Base-by-base conservation (phyloP, 37 sponge, comb jelly and placozoan genomes). In the Eunapius fragilis region DNA sequence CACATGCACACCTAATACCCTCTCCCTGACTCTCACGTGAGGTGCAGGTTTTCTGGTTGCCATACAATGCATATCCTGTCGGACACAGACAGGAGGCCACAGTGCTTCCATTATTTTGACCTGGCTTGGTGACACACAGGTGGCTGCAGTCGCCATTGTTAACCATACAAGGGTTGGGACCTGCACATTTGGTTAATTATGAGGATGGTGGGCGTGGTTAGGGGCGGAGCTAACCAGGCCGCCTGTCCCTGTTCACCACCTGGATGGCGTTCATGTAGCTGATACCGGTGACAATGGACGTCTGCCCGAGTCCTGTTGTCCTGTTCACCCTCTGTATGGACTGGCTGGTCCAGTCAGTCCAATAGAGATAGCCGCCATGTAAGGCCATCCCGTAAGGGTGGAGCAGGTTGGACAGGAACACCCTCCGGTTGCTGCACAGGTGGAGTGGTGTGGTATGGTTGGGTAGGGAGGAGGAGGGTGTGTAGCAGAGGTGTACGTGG, bases 61-160 rank as follows among this genome's bases (percentile, higher is more conserved):
- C 71, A n/a, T n/a, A n/a, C 37, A 95, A 69, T 31, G 24, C 67
- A 27, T 50, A 74, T 36, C 91, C 93, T 58, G 76, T 74, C 25
- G 82, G 85, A 83, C 96, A 94, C 12, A 22, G 34, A 82, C 93
- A 91, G 25, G 73, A 48, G 0, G 92, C 87, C 31, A 76, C 47
- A 10, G 94, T 67, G 25, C 69, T 58, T 0, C 72, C 84, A 31
- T 31, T 28, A 19, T 68, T 27, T 23, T 30, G 31, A 13, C 74
- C 58, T 19, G 92, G 83, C 22, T 79, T 45, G 0, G 80, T 31
- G 13, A 95, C 67, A 78, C 96, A 95, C 22, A 90, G 31, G 71
- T 90, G 91, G 72, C 96, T 95, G 79, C 96, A 95, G 2, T 84
- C 83, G 25, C 91, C 91, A 68, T 95, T 95, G 79, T 93, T 69